phyloP scores from a whole-genome alignment of 2,113 vertebrate genomes.

The Microcebus griseorufus region DNA sequence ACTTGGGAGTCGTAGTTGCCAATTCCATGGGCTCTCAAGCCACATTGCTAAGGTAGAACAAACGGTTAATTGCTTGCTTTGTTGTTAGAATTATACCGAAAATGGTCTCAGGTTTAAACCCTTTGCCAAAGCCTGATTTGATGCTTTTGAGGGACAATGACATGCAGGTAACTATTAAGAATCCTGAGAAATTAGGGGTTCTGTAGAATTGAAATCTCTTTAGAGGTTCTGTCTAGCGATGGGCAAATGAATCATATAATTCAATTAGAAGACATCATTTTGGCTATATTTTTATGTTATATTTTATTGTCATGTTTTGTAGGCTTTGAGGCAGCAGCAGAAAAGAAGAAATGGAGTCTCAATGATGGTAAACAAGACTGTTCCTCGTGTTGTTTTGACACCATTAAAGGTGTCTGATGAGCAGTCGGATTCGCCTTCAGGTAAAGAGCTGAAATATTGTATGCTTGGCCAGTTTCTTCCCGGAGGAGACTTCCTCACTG shows the following conservation, averaged over 20 bases:
- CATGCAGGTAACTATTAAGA: slow-evolving; percentile 74
- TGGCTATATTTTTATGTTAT: slow-evolving; percentile 80
- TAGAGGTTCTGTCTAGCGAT: slow-evolving; percentile 71
- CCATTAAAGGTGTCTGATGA: slow-evolving; percentile 93
- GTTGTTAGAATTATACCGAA: slow-evolving; percentile 82
- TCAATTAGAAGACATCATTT: slow-evolving; percentile 76
- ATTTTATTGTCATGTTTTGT: slow-evolving; percentile 85
- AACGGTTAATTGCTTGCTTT: slow-evolving; percentile 81
- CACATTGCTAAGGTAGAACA: slow-evolving; percentile 83
- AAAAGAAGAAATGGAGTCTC: slow-evolving; percentile 93
- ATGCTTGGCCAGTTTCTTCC: slow-evolving; percentile 59
- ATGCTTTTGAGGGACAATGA: slow-evolving; percentile 80
- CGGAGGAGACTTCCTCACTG: slow-evolving; percentile 69
- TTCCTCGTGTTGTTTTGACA: slow-evolving; percentile 92
- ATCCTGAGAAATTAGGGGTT: slow-evolving; percentile 78
- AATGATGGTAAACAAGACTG: slow-evolving; percentile 94
- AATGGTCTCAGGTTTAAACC: slow-evolving; percentile 79
- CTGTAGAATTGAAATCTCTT: slow-evolving; percentile 76
- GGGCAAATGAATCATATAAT: slow-evolving; percentile 81
- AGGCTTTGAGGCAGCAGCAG: slow-evolving; percentile 93
- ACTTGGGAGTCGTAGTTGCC: slow-evolving; percentile 79
- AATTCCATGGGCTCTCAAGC: slow-evolving; percentile 79
- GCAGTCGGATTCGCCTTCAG: slow-evolving; percentile 92
- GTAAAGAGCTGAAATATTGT: slow-evolving; percentile 84
- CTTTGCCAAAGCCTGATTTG: slow-evolving; percentile 76